Evolutionary conservation across 1,140 invertebrate genomes (phyloP).

Genomic region (Stegodyphus mimosarum): DNA sequence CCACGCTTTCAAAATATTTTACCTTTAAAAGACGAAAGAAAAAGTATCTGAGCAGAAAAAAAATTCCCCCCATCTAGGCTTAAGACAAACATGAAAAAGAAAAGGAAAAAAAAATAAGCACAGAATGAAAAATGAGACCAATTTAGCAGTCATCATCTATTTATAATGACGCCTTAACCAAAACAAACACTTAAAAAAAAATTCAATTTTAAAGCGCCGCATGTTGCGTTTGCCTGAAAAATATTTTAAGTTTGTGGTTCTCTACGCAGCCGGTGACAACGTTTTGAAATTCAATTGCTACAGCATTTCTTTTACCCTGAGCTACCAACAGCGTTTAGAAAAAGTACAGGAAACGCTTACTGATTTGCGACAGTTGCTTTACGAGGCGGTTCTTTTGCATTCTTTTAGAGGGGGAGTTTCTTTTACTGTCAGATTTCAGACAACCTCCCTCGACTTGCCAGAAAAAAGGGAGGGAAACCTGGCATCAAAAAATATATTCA

Average conservation of each 20-base stretch:
- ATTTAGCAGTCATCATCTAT: conserved; percentile 32
- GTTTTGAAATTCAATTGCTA: conserved; percentile 51
- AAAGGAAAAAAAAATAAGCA: conserved; percentile 5
- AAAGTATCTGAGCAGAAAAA: too few relatives aligned
- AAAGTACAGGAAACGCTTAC: background rate
- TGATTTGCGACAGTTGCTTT: conserved; percentile 5
- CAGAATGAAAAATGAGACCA: conserved; percentile 12
- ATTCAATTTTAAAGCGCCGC: too few relatives aligned
- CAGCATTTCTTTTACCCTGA: background rate
- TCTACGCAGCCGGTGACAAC: too few relatives aligned
- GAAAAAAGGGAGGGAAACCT: background rate
- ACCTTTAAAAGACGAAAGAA: too few relatives aligned
- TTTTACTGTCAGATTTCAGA: background rate
- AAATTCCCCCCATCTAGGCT: too few relatives aligned
- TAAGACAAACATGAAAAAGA: background rate
- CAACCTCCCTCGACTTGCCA: background rate
- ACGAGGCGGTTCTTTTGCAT: conserved; percentile 7
- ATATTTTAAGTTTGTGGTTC: too few relatives aligned
- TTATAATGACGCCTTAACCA: conserved; percentile 11
- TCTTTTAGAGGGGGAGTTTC: background rate
- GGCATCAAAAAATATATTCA: background rate
- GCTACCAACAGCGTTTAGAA: background rate
- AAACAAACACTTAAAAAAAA: background rate
- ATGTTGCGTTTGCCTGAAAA: too few relatives aligned
- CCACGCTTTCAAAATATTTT: too few relatives aligned